Conservation (phyloP, 64 coral and sea anemone genomes). For the Dendronephthya gigantea region DNA sequence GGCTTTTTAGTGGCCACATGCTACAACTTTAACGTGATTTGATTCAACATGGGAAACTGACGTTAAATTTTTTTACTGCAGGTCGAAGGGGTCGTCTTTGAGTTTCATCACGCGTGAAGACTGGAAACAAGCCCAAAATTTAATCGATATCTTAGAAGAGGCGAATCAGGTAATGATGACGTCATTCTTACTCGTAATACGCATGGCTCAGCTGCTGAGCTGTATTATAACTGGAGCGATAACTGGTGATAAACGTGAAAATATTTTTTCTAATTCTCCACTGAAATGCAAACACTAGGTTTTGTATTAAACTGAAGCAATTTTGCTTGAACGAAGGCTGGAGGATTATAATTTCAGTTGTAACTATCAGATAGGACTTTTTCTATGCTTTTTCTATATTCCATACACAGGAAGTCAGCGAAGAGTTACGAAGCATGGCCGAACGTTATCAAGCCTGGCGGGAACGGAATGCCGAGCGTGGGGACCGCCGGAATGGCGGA, state of each 20-base stretch:
- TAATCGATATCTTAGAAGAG: constrained; percentile 83
- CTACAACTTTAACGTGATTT: background rate
- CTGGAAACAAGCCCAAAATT: constrained; percentile 72
- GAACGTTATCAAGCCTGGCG: background rate
- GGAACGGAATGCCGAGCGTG: background rate
- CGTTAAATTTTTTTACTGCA: background rate
- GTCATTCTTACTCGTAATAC: background rate
- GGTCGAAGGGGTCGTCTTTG: constrained; percentile 59
- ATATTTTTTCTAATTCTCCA: too few species aligned
- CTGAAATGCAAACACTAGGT: too few species aligned
- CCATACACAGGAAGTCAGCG: background rate
- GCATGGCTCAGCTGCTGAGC: too few species aligned
- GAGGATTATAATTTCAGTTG: too few species aligned
- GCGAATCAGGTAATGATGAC: constrained; percentile 66
- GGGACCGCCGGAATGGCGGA: background rate
- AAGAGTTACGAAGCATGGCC: background rate
- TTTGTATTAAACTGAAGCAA: too few species aligned
- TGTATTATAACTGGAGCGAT: too few species aligned
- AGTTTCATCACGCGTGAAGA: constrained; percentile 83
- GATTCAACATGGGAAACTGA: background rate
- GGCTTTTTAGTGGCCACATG: too few species aligned
- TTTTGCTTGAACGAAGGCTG: too few species aligned
- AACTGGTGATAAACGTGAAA: too few species aligned
- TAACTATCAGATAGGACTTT: too few species aligned
- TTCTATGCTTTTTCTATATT: too few species aligned